phyloP scores from a whole-genome alignment of 2,797 vertebrate species.

The Diceros bicornis region DNA sequence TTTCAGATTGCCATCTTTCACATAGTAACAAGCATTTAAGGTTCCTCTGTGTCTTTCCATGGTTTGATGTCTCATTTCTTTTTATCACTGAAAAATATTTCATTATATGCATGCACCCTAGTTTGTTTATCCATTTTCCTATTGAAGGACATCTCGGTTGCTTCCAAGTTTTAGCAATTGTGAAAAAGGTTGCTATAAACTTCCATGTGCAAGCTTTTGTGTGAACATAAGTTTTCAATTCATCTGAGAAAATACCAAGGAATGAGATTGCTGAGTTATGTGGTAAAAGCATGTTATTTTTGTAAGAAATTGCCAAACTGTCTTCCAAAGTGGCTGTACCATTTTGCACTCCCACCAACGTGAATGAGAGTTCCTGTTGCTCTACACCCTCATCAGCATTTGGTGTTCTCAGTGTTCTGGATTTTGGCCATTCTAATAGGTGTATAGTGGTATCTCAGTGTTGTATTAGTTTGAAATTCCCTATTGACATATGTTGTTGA shows the following conservation, averaged over 20 bases:
- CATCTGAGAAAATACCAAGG: neutral
- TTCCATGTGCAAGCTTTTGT: neutral
- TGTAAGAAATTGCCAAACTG: neutral
- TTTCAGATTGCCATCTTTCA: constrained; percentile 2
- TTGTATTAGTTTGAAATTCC: neutral
- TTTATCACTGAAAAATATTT: constrained; percentile 3
- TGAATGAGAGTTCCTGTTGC: neutral
- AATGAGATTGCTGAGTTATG: neutral
- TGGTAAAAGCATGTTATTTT: neutral
- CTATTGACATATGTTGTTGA: neutral
- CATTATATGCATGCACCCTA: neutral
- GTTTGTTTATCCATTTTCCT: neutral
- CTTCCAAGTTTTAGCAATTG: constrained; percentile 4
- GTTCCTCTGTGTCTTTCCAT: neutral
- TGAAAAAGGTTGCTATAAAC: neutral
- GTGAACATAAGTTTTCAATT: neutral
- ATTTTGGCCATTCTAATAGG: neutral
- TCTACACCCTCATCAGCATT: neutral
- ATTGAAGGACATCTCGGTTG: neutral
- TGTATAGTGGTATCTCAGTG: neutral
- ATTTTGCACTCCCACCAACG: neutral
- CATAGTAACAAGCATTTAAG: neutral
- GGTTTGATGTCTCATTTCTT: neutral
- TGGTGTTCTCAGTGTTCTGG: neutral
- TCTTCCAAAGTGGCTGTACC: neutral